Evolutionary conservation across 2,888 invertebrate species (phyloP).

Genomic region (Folsomia manolachei): DNA sequence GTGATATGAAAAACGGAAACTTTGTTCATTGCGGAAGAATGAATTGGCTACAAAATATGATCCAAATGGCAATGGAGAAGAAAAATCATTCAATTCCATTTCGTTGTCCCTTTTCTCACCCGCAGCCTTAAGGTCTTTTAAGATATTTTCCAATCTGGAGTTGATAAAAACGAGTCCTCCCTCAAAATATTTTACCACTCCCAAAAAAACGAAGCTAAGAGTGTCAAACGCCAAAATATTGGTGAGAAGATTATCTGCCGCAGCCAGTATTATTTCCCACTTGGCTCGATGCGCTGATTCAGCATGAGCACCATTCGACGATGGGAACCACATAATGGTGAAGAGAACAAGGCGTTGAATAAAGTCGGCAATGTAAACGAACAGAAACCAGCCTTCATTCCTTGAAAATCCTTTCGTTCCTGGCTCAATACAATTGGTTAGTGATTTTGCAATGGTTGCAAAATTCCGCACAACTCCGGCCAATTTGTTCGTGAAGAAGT

Average conservation of each 20-base stretch:
- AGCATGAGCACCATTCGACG: not conserved
- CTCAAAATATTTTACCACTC: not conserved
- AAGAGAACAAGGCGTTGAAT: not conserved
- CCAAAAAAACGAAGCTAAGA: not conserved
- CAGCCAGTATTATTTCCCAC: not conserved
- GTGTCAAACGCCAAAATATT: not conserved
- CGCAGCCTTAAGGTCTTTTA: constrained; percentile 81
- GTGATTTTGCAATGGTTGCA: not conserved
- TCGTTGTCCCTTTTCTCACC: constrained; percentile 86
- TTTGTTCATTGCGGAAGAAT: not conserved
- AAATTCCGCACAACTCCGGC: not conserved
- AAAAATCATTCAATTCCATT: constrained; percentile 90
- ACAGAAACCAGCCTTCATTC: not conserved
- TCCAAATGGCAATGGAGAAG: constrained; percentile 89
- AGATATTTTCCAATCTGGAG: constrained; percentile 82
- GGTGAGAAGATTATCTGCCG: not conserved
- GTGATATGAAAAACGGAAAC: too few relatives aligned
- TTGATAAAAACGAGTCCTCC: not conserved
- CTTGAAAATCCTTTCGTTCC: not conserved
- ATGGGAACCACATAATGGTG: not conserved
- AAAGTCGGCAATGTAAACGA: not conserved
- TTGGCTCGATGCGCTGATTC: not conserved
- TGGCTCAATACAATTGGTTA: not conserved
- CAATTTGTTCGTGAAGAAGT: not conserved
- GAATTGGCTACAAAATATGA: too few relatives aligned